phyloP scores from a whole-genome alignment of 1,140 invertebrate genomes.

The Triops cancriformis region DNA sequence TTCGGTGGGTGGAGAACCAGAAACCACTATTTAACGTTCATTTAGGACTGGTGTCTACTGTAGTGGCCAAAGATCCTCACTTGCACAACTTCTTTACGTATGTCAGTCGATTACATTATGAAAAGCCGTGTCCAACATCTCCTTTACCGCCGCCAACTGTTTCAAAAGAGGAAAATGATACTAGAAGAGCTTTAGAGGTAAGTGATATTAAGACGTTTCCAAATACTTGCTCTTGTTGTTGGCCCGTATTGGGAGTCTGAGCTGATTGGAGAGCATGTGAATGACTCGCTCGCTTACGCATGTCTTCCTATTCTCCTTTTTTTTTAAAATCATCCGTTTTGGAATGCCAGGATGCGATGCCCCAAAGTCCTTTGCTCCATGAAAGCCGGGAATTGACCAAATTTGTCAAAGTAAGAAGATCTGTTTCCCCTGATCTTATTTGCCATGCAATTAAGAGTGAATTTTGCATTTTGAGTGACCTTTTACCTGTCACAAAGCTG shows the following conservation, averaged over 20 bases:
- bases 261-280: background rate
- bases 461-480: background rate
- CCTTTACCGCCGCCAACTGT: background rate
- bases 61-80: slow-evolving; percentile 74
- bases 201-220: background rate
- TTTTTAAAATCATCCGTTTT: background rate
- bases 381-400: slow-evolving; percentile 61
- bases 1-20: slow-evolving; percentile 84
- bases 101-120: slow-evolving; percentile 32
- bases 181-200: slow-evolving; percentile 23
- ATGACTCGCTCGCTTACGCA: background rate
- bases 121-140: background rate
- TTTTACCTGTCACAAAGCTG: too few relatives aligned
- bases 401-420: slow-evolving; percentile 57
- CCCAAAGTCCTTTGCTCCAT: slow-evolving; percentile 17
- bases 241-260: background rate
- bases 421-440: background rate
- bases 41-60: slow-evolving; percentile 73
- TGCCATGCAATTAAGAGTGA: background rate
- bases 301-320: background rate
- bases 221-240: background rate
- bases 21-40: slow-evolving; percentile 74
- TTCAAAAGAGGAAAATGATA: slow-evolving; percentile 11
- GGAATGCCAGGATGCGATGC: slow-evolving; percentile 21
- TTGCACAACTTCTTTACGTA: slow-evolving; percentile 71